Percentiles rank a stretch among this genome's conserved stretches.
Conservation (phyloP, 2,888 invertebrate species). For the Calameuta filiformis region DNA sequence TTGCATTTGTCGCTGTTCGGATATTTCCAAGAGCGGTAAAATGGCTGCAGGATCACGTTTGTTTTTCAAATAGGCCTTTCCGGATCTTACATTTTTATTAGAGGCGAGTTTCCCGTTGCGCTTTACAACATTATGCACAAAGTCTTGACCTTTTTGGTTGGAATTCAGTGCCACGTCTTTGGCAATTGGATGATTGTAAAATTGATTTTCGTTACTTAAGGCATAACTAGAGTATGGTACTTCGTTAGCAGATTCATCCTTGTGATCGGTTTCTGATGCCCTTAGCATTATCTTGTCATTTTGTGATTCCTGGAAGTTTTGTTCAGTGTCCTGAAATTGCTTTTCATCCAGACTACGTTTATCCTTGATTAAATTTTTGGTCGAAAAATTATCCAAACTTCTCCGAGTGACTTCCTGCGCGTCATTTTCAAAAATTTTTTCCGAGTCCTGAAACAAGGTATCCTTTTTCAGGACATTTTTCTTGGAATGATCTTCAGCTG, state of each 20-base stretch:
- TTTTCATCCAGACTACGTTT: not conserved
- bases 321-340: not conserved
- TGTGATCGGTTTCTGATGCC: not conserved
- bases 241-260: not conserved
- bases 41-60: not conserved
- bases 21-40: conserved; percentile 3
- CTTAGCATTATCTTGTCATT: not conserved
- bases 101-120: not conserved
- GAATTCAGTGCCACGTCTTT: too few relatives aligned
- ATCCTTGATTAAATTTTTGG: not conserved
- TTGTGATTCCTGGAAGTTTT: not conserved
- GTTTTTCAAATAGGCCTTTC: not conserved
- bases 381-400: not conserved
- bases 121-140: not conserved
- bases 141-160: not conserved
- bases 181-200: too few relatives aligned
- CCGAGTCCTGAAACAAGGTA: not conserved
- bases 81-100: not conserved
- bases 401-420: not conserved
- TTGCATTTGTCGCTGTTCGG: conserved; percentile 8
- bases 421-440: not conserved
- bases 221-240: not conserved
- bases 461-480: not conserved
- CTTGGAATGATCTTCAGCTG: not conserved
- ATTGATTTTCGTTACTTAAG: not conserved